Evolutionary conservation across 2,888 invertebrate genomes (phyloP).

Genomic region (Drosophila gaucha): DNA sequence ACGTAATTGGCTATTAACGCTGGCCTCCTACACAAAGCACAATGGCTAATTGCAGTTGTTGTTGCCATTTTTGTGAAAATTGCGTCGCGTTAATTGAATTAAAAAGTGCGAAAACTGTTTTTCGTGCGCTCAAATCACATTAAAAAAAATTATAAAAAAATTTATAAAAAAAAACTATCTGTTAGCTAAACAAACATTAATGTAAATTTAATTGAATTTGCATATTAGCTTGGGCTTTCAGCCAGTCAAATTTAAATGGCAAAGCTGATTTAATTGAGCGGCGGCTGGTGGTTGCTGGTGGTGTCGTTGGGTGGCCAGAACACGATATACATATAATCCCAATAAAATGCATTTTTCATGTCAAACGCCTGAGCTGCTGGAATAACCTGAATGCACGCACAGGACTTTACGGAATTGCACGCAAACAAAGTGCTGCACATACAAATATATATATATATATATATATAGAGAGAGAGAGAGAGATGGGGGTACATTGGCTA

Average conservation of each 20-base stretch:
- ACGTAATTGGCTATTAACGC: conserved; percentile 76
- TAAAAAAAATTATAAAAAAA: conserved; percentile 11
- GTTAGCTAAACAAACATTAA: conserved; percentile 61
- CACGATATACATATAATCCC: conserved; percentile 79
- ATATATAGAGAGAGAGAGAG: neutral
- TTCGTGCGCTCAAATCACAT: conserved; percentile 33
- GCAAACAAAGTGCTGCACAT: conserved; percentile 69
- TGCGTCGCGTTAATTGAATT: conserved; percentile 68
- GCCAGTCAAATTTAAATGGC: conserved; percentile 44
- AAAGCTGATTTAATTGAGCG: conserved; percentile 39
- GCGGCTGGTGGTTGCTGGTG: neutral
- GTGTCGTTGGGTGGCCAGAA: conserved; percentile 17
- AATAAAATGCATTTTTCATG: conserved; percentile 83
- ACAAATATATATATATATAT: conserved; percentile 1
- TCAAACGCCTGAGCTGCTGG: conserved; percentile 79
- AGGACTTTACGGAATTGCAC: conserved; percentile 79
- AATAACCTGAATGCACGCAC: conserved; percentile 81
- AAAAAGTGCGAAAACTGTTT: conserved; percentile 70
- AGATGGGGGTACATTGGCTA: neutral
- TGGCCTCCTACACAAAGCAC: conserved; percentile 51
- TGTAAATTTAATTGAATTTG: conserved; percentile 74
- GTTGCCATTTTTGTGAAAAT: conserved; percentile 43
- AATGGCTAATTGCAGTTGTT: conserved; percentile 46
- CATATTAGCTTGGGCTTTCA: conserved; percentile 56
- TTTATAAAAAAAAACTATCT: neutral